Percentiles rank a stretch among this genome's conserved stretches.
Conservation (phyloP, 2,113 vertebrate genomes). For the Chroicocephalus ridibundus region DNA sequence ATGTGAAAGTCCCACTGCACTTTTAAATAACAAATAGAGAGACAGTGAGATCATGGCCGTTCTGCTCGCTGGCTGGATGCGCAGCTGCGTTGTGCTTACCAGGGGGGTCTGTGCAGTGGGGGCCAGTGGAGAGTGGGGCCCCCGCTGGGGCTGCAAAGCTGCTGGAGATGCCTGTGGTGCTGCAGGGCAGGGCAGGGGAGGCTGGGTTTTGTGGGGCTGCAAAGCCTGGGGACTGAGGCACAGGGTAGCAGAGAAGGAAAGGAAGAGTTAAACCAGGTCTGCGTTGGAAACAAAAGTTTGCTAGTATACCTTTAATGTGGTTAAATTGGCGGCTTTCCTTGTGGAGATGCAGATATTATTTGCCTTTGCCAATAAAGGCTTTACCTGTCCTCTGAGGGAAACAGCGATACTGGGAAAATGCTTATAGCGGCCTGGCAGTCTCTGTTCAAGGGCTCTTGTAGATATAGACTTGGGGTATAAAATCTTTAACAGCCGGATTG, state of each 20-base stretch:
- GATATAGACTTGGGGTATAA: neutral
- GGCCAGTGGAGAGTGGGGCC: rapidly evolving
- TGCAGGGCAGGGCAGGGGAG: neutral
- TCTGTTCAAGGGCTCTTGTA: neutral
- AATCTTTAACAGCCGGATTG: neutral
- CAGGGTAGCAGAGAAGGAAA: neutral
- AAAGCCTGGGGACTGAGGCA: neutral
- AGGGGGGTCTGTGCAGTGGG: rapidly evolving
- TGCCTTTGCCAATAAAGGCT: neutral
- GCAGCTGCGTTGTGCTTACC: neutral
- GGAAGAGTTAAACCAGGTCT: neutral
- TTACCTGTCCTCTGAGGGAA: neutral
- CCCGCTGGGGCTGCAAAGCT: neutral
- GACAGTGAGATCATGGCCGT: conserved; percentile 24
- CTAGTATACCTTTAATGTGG: neutral
- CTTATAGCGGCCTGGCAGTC: neutral
- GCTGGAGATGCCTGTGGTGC: neutral
- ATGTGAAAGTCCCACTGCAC: neutral
- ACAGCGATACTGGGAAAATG: neutral
- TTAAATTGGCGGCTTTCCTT: neutral
- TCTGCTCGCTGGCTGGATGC: neutral
- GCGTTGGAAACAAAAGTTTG: neutral
- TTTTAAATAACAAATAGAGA: conserved; percentile 54
- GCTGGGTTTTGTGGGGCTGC: neutral
- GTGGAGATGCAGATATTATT: neutral